Conservation (phyloP, 2,113 vertebrate species). For the Arenaria interpres region DNA sequence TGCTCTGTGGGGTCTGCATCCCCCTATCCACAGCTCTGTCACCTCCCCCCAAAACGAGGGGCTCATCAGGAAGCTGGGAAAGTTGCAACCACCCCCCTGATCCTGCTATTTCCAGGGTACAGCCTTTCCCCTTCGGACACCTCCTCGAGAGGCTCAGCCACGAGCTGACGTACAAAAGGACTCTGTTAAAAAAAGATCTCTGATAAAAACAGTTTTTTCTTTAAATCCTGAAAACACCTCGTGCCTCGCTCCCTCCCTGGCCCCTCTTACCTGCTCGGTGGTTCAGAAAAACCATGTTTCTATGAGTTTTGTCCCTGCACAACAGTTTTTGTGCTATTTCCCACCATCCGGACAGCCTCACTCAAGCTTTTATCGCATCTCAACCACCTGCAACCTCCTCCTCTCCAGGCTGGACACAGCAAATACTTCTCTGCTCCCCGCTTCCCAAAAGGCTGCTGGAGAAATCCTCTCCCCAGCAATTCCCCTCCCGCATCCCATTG, state of each 20-base stretch:
- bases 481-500: background rate
- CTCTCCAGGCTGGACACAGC: background rate
- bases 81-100: background rate
- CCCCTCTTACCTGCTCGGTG: background rate
- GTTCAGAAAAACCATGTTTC: background rate
- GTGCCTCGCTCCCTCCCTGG: accelerated
- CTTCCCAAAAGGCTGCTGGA: background rate
- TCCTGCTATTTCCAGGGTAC: background rate
- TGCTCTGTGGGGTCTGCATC: background rate
- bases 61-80: background rate
- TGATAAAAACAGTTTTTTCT: too few species aligned
- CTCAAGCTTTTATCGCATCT: background rate
- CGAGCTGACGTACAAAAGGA: background rate
- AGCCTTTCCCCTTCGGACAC: background rate
- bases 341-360: background rate
- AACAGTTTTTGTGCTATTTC: background rate
- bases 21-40: background rate
- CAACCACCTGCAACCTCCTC: background rate
- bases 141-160: background rate
- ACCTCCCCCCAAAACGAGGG: accelerated
- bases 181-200: background rate
- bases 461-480: background rate
- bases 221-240: accelerated
- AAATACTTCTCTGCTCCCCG: background rate
- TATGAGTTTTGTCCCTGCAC: background rate